These are phyloP conservation scores for Entelurus aequoreus DNA, from an alignment of 2,113 vertebrate genomes.

Conservation along the genomic window DNA sequence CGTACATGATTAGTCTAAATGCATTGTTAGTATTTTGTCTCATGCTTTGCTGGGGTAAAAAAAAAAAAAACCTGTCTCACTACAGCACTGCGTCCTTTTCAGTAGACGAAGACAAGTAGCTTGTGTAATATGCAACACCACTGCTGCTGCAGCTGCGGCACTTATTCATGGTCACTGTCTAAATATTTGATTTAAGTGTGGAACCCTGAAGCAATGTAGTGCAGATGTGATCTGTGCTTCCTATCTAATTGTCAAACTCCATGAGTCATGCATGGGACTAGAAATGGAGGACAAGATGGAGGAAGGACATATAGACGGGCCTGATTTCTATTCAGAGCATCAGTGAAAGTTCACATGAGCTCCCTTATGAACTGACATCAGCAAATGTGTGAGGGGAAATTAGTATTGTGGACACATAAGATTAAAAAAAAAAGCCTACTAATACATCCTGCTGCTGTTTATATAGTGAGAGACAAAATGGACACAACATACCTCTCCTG, in stretches of 20 bases:
- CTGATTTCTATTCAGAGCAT: constrained; percentile 11
- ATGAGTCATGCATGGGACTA: constrained; percentile 51
- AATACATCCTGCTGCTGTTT: constrained; percentile 24
- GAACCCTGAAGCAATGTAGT: not conserved
- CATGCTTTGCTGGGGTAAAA: not conserved
- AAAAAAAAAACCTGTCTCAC: not conserved
- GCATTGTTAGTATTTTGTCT: constrained; percentile 39
- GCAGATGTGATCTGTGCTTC: constrained; percentile 3
- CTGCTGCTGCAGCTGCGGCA: constrained; percentile 15
- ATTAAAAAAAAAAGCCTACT: constrained; percentile 3
- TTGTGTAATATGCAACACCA: constrained; percentile 19
- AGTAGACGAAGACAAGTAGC: constrained; percentile 19
- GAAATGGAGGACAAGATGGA: constrained; percentile 62
- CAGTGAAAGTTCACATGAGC: constrained; percentile 19
- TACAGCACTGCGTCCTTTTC: constrained; percentile 25
- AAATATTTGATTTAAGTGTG: constrained; percentile 13
- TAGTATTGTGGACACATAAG: constrained; percentile 5
- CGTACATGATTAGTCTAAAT: constrained; percentile 15
- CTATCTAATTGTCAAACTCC: constrained; percentile 29
- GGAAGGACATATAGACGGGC: constrained; percentile 26
- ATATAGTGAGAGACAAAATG: constrained; percentile 12
- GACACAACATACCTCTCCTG: constrained; percentile 46
- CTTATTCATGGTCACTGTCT: not conserved
- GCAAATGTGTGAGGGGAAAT: constrained; percentile 1
- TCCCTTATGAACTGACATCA: not conserved